Evolutionary conservation across 1,140 invertebrate genomes (phyloP).

Genomic region (Hyles euphorbiae): DNA sequence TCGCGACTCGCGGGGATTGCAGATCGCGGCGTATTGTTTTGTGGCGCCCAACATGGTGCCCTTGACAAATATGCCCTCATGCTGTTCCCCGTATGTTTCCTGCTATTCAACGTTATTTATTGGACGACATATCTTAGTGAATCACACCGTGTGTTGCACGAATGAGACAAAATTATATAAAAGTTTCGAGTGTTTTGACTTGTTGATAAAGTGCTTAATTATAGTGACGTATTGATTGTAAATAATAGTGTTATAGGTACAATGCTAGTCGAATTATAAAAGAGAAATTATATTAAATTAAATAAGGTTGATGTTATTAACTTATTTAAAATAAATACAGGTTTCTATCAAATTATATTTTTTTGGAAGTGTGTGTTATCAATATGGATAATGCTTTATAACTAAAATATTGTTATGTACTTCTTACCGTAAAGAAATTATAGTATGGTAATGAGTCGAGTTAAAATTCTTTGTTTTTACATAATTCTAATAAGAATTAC

Average conservation of each 20-base stretch:
- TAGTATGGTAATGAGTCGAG: too few relatives aligned
- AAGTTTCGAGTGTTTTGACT: neutral
- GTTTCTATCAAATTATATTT: neutral
- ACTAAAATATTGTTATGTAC: too few relatives aligned
- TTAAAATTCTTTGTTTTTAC: too few relatives aligned
- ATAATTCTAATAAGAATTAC: too few relatives aligned
- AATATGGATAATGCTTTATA: neutral
- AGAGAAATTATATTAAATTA: constrained; percentile 1
- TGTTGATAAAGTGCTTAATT: constrained; percentile 31
- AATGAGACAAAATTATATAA: constrained; percentile 30
- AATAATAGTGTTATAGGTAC: neutral
- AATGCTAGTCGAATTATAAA: constrained; percentile 40
- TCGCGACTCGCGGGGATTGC: constrained; percentile 60
- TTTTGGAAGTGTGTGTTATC: neutral
- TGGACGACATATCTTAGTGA: constrained; percentile 82
- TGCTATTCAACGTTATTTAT: constrained; percentile 80
- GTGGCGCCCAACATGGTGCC: constrained; percentile 76
- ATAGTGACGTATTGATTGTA: neutral
- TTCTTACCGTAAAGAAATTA: too few relatives aligned
- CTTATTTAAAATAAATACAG: constrained; percentile 1
- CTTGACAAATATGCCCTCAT: constrained; percentile 78
- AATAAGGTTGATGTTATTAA: constrained; percentile 1
- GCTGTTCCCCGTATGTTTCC: constrained; percentile 82
- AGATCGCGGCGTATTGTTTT: constrained; percentile 75
- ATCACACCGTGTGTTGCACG: constrained; percentile 53